These are phyloP conservation scores for Anas flavirostris DNA, from an alignment of 2,797 vertebrate species.

Conservation along the genomic window DNA sequence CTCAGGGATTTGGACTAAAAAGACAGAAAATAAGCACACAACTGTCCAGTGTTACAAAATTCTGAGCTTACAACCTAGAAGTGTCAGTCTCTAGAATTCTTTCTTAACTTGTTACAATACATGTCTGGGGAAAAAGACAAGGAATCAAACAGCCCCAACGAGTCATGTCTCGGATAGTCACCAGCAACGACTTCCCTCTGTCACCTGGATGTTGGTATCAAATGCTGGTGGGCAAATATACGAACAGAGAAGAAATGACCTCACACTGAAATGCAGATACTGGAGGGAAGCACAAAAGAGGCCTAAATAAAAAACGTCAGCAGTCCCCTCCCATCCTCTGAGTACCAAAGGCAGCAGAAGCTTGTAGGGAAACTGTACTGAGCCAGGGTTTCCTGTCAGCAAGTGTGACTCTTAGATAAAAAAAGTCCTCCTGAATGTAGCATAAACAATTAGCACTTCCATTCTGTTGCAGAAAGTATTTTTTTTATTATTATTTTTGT, in stretches of 20 bases:
- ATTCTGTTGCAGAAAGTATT: too few relatives aligned
- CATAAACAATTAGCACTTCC: too few relatives aligned
- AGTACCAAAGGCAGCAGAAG: too few relatives aligned
- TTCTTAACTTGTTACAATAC: neutral
- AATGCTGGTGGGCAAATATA: rapidly evolving
- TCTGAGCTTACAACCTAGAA: neutral
- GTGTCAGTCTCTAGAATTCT: neutral
- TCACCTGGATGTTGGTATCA: neutral
- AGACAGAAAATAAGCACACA: neutral
- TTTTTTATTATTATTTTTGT: too few relatives aligned
- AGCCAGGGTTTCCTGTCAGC: too few relatives aligned
- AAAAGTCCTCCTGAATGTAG: too few relatives aligned
- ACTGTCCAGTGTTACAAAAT: neutral
- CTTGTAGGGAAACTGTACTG: too few relatives aligned
- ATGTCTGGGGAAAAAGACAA: neutral
- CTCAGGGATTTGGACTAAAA: conserved; percentile 82
- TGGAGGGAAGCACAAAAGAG: neutral
- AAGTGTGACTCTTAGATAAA: too few relatives aligned
- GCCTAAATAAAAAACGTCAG: neutral
- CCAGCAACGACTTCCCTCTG: neutral
- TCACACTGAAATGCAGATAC: neutral
- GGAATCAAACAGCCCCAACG: neutral
- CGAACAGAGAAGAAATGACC: neutral
- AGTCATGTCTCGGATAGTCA: neutral
- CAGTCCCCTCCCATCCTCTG: neutral